Percentiles rank a stretch among this genome's conserved stretches.
phyloP scores from a whole-genome alignment of 2,113 vertebrate species.

The Mellivora capensis region DNA sequence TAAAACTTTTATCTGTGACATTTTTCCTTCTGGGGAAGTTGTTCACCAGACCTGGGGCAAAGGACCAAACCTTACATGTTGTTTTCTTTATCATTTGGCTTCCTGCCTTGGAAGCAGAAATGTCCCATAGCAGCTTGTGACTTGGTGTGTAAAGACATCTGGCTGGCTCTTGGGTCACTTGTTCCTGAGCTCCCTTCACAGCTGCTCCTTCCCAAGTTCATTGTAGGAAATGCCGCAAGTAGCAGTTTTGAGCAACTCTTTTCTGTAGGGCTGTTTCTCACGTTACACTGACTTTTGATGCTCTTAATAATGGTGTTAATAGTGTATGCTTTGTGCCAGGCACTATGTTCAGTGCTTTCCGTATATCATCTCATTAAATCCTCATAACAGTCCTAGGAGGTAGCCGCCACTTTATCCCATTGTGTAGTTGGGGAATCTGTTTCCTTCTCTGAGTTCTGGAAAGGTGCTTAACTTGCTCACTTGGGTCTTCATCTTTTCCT shows the following conservation, averaged over 20 bases:
- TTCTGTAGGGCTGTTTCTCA: background rate
- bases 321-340: background rate
- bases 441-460: background rate
- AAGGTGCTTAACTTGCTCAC: background rate
- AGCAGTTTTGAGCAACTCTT: background rate
- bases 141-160: background rate
- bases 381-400: background rate
- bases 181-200: background rate
- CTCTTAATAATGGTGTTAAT: background rate
- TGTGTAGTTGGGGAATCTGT: background rate
- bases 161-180: background rate
- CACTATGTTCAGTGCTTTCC: background rate
- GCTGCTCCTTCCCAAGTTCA: background rate
- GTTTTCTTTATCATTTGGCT: constrained; percentile 53
- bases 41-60: background rate
- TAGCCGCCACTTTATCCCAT: background rate
- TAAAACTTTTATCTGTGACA: background rate
- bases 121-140: background rate
- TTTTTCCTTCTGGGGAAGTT: constrained; percentile 45
- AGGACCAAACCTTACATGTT: background rate
- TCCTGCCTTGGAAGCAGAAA: constrained; percentile 1
- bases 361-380: background rate
- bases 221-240: background rate
- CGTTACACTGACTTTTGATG: background rate
- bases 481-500: constrained; percentile 31